These are phyloP conservation scores for Hephaestus fuliginosus DNA, from an alignment of 2,797 vertebrate genomes.

Conservation along the genomic window DNA sequence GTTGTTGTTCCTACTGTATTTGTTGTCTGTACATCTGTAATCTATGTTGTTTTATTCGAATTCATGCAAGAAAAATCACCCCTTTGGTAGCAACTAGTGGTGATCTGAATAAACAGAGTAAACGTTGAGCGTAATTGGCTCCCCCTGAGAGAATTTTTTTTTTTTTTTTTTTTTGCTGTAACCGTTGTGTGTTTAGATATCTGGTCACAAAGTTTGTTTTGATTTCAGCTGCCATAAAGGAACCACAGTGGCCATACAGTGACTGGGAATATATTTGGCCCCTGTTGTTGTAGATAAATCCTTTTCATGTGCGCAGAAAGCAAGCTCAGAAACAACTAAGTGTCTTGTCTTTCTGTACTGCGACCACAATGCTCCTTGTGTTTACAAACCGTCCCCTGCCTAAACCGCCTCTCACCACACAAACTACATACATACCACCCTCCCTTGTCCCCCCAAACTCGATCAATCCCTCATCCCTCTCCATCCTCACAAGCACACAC, in stretches of 20 bases:
- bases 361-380: constrained; percentile 74
- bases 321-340: constrained; percentile 67
- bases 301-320: constrained; percentile 65
- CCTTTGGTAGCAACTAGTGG: constrained; percentile 68
- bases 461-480: constrained; percentile 68
- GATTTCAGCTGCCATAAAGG: constrained; percentile 72
- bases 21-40: constrained; percentile 68
- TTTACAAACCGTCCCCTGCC: constrained; percentile 67
- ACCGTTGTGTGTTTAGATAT: constrained; percentile 79
- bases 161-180: constrained; percentile 25
- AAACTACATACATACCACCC: constrained; percentile 47
- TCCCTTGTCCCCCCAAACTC: constrained; percentile 45
- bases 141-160: constrained; percentile 54
- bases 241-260: constrained; percentile 75
- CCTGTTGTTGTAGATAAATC: constrained; percentile 71
- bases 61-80: constrained; percentile 50
- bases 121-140: constrained; percentile 69
- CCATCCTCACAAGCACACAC: constrained; percentile 60
- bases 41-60: constrained; percentile 68
- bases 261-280: constrained; percentile 72
- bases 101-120: constrained; percentile 72
- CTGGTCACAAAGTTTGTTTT: constrained; percentile 83
- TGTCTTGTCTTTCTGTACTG: constrained; percentile 73
- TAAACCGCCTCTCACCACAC: constrained; percentile 68
- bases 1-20: constrained; percentile 63